Base-by-base conservation (phyloP, 2,113 vertebrate species). In the Pachycephala philippinensis region DNA sequence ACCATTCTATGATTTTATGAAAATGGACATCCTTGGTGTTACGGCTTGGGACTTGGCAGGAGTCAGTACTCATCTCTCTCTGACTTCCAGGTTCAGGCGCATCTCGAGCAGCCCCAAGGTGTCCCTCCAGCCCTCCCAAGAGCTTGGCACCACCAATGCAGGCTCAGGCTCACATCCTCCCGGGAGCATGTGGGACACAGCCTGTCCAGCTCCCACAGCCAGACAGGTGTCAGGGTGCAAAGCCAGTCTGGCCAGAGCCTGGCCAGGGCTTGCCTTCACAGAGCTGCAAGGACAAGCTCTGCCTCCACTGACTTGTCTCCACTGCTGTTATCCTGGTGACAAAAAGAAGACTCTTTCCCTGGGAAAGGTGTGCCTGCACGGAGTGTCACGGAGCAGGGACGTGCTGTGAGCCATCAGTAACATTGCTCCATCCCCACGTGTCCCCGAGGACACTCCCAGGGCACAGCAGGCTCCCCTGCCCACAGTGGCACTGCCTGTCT, bases 211-310 rank as follows among this genome's bases (percentile, higher is more conserved):
- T 65, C 70, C 80, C 69, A 39, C 49, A 2, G 31, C 39, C 59
- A 42, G 8, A 12, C 0, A 0, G 21, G 27, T 2, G 13, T 3
- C 16, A 0, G 0, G 39, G 8, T 33, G n/a, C 42, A 53, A 56
- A 70, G 65, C 37, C 83, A 52, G 50, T 5, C 39, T 3, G 4
- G 11, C 11, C 24, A 6, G 15, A 49, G 22, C 52, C n/a, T 15
- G 15, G 13, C 12, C 27, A 10, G 19, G 26, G 23, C 47, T 13
- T 59, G 26, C 4, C 78, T 56, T 35, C 57, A 33, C 54, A 84
- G 45, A 72, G 44, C 63, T 68, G 80, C 49, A 31, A 60, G 74
- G 35, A 63, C 23, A 53, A 53, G 27, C 57, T 84, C 42, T 66
- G 64, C 28, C 28, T 75, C 16, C 1, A 3, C 42, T 54, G 28